Evolutionary conservation across 2,888 invertebrate species (phyloP), one percentile per base, ranked within the genome.

Genomic region (Norana najaformis): DNA sequence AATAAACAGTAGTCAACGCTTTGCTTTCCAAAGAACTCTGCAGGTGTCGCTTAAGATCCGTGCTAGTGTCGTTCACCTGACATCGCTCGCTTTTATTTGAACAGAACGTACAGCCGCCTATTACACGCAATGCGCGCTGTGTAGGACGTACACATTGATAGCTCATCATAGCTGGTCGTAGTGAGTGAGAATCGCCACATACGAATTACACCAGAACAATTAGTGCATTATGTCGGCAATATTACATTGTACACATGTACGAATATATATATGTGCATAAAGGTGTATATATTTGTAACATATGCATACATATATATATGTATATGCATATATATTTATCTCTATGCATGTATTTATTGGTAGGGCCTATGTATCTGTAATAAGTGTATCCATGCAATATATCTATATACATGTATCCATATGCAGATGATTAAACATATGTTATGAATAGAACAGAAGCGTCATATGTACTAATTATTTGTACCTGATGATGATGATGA

Each of bases 191-290:
- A 13, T n/a, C 69, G 30, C n/a, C 11, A n/a, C n/a, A 69, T 30
- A 69, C n/a, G n/a, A 69, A 69, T 69, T 69, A 69, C 69, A 69
- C 69, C n/a, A n/a, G 69, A n/a, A 69, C 69, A 69, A 69, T n/a
- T 69, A n/a, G 69, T n/a, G 30, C 69, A 69, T 30, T 69, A n/a
- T n/a, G 69, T n/a, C n/a, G n/a, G 6, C 69, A 69, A n/a, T n/a
- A n/a, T n/a, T n/a, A 8, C 69, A 69, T 69, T 69, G 13, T 69
- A n/a, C 69, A n/a, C 30, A n/a, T 8, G 30, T 8, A n/a, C 11
- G 30, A n/a, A 11, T 11, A 3, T 23, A 23, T 23, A 23, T 47
- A 47, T 1, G 1, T 47, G 23, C 6, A 47, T 23, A 47, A 23
- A 47, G 20, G 23, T 47, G 23, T 47, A 47, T 18, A 41, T 11